Conservation (phyloP, 2,888 invertebrate species). For the Drepanosiphum platanoidis region DNA sequence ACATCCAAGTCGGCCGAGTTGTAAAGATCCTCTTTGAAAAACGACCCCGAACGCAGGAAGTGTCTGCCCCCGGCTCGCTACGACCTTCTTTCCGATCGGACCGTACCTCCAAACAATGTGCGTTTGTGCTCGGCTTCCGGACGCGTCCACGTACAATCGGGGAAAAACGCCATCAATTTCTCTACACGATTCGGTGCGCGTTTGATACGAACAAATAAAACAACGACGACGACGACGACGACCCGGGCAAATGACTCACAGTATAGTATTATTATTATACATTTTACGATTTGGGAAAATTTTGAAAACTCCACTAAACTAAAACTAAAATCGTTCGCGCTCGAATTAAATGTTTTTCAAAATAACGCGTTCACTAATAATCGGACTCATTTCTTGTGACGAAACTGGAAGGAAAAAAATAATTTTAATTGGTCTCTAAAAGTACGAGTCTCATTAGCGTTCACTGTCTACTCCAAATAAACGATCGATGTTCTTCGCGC, state of each 20-base stretch:
- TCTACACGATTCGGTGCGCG: not conserved
- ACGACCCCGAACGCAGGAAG: slow-evolving; percentile 43
- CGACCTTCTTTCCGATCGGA: slow-evolving; percentile 41
- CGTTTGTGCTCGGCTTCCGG: slow-evolving; percentile 41
- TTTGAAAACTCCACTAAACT: too few species aligned
- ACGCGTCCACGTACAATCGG: slow-evolving; percentile 6
- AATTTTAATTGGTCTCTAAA: too few species aligned
- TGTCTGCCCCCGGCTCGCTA: slow-evolving; percentile 18
- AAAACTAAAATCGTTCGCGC: too few species aligned
- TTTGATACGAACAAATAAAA: not conserved
- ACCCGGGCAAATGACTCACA: too few species aligned
- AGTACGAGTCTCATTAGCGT: too few species aligned
- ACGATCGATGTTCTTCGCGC: too few species aligned
- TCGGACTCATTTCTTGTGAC: too few species aligned
- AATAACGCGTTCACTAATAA: too few species aligned
- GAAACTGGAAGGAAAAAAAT: too few species aligned
- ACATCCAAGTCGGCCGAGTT: not conserved
- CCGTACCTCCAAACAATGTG: slow-evolving; percentile 43
- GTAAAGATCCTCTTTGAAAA: slow-evolving; percentile 55
- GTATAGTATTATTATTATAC: not conserved
- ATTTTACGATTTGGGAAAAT: too few species aligned
- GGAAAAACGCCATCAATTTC: slow-evolving; percentile 29
- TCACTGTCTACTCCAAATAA: too few species aligned
- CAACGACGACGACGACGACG: not conserved
- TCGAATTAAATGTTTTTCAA: too few species aligned